These are phyloP conservation scores for Tupaia tana DNA, from an alignment of 2,113 vertebrate genomes.

Conservation along the genomic window DNA sequence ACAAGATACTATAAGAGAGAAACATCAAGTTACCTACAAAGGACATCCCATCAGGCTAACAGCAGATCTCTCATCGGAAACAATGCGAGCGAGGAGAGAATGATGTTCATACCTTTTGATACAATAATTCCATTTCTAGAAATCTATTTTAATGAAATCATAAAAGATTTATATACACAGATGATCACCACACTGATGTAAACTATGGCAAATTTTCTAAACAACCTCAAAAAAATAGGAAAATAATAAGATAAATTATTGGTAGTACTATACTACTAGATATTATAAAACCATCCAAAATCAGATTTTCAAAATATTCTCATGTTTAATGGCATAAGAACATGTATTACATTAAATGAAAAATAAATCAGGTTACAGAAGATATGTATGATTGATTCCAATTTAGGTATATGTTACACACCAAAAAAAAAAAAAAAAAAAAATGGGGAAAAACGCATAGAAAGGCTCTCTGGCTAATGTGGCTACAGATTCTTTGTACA, in stretches of 20 bases:
- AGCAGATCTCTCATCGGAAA: too few relatives aligned
- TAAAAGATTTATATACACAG: not conserved
- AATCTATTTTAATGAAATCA: constrained; percentile 4
- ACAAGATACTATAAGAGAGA: too few relatives aligned
- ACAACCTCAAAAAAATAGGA: not conserved
- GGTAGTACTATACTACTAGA: not conserved
- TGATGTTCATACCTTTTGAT: too few relatives aligned
- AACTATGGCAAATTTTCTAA: constrained; percentile 37
- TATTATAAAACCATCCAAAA: constrained; percentile 22
- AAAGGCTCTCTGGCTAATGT: not conserved
- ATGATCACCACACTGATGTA: not conserved
- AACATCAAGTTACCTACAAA: too few relatives aligned
- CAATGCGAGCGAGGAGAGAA: too few relatives aligned
- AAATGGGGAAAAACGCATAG: not conserved
- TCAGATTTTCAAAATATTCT: not conserved
- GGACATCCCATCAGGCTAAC: too few relatives aligned
- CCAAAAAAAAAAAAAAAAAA: constrained; percentile 12
- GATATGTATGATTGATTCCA: not conserved
- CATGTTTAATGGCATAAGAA: constrained; percentile 1
- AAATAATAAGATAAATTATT: constrained; percentile 29
- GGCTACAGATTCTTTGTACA: constrained; percentile 31
- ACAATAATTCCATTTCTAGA: not conserved
- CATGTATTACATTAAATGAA: not conserved
- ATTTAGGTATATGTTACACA: not conserved
- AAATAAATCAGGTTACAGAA: not conserved